Conservation (phyloP, 2,113 vertebrate species). For the Nyctereutes procyonoides region DNA sequence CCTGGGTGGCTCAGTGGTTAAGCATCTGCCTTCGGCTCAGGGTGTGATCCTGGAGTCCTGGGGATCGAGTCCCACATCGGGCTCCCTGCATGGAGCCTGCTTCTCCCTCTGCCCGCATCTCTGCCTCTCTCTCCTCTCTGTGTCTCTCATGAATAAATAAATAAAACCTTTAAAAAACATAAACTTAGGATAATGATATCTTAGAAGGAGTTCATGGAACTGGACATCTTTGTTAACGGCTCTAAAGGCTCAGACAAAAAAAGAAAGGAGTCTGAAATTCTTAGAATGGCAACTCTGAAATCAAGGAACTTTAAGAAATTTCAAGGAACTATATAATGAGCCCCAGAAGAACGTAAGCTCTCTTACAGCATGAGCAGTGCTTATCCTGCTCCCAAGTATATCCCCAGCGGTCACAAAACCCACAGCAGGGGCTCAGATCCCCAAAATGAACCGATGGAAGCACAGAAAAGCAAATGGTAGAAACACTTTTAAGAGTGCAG, state of each 20-base stretch:
- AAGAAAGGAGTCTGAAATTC: background rate
- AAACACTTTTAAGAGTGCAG: background rate
- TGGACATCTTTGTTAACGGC: background rate
- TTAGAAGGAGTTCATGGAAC: background rate
- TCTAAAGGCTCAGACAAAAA: background rate
- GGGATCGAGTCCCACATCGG: no score
- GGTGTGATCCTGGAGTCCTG: no score
- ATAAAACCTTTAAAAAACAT: background rate
- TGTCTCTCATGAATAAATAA: no score
- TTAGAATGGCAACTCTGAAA: conserved; percentile 16
- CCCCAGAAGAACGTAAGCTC: background rate
- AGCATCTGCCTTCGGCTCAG: no score
- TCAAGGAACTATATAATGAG: background rate
- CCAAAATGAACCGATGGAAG: background rate
- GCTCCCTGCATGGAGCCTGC: no score
- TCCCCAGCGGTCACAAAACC: background rate
- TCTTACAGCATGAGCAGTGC: background rate
- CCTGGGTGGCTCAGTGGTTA: no score
- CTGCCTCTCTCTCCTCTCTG: no score
- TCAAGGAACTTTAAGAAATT: background rate
- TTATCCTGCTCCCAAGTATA: background rate
- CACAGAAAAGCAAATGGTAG: background rate
- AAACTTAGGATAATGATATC: background rate
- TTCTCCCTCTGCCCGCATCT: no score
- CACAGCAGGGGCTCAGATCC: background rate